phyloP scores from a whole-genome alignment of 2,113 vertebrate species.

The Myocastor coypus region DNA sequence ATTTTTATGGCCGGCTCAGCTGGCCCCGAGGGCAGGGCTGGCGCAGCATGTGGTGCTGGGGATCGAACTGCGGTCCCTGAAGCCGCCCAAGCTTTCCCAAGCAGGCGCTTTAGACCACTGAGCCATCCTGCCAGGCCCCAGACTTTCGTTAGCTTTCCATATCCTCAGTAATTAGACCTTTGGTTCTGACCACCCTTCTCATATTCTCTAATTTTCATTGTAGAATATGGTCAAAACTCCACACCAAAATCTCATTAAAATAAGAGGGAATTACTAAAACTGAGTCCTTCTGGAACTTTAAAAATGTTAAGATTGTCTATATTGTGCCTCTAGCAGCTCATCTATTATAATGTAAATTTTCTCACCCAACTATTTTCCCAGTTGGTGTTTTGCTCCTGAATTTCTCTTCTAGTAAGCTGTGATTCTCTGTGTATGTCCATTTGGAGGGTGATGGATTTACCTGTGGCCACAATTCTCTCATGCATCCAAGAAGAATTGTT shows the following conservation, averaged over 20 bases:
- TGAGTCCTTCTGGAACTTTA: neutral
- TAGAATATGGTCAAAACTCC: neutral
- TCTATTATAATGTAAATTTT: neutral
- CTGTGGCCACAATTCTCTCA: neutral
- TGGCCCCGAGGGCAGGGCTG: too few relatives aligned
- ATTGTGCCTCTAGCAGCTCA: neutral
- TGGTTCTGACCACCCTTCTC: neutral
- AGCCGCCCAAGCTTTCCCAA: too few relatives aligned
- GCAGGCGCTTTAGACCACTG: too few relatives aligned
- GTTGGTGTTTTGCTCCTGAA: neutral
- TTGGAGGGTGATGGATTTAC: neutral
- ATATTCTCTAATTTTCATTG: neutral
- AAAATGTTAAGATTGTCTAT: neutral
- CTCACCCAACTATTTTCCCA: neutral
- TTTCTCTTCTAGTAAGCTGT: neutral
- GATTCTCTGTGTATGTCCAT: neutral
- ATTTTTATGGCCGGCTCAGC: too few relatives aligned
- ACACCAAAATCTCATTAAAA: constrained; percentile 5
- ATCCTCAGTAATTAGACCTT: neutral
- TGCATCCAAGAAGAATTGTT: neutral
- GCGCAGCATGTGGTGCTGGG: too few relatives aligned
- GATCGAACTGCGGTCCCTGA: too few relatives aligned
- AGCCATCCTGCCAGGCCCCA: too few relatives aligned
- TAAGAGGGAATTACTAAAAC: neutral
- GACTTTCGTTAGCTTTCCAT: neutral